Conservation (phyloP, 2,113 vertebrate species). For the Ctenodactylus gundi region DNA sequence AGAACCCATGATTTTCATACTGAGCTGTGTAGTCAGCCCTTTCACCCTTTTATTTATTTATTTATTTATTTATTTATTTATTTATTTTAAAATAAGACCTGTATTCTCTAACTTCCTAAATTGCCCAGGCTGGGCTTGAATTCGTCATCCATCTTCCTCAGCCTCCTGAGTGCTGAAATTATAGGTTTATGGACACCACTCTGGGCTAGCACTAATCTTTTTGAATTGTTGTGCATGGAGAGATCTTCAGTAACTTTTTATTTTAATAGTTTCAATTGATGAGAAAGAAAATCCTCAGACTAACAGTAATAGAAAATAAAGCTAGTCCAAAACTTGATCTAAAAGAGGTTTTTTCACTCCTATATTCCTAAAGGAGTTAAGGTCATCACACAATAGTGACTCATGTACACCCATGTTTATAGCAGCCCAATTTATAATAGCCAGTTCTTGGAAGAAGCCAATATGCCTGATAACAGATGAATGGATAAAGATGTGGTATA, state of each 20-base stretch:
- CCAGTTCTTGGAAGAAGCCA: no score
- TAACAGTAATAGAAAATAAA: constrained; percentile 31
- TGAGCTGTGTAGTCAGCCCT: no score
- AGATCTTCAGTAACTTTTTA: background rate
- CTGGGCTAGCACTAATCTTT: background rate
- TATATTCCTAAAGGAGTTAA: no score
- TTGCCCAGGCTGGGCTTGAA: background rate
- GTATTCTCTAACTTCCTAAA: background rate
- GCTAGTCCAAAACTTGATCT: background rate
- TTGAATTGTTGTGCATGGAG: background rate
- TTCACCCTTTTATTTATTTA: no score
- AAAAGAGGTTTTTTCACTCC: background rate
- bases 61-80: no score
- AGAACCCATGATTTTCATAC: background rate
- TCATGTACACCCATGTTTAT: no score
- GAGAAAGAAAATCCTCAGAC: constrained; percentile 26
- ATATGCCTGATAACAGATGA: no score
- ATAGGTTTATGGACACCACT: no score
- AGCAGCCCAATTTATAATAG: no score
- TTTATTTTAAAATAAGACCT: no score
- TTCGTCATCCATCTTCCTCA: background rate
- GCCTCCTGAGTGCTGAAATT: background rate
- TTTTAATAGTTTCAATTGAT: background rate
- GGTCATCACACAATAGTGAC: no score
- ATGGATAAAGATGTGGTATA: no score